A percentile compares a stretch with the other conserved stretches of the same genome.
phyloP scores from a whole-genome alignment of 1,140 invertebrate species.

The Drusus annulatus region DNA sequence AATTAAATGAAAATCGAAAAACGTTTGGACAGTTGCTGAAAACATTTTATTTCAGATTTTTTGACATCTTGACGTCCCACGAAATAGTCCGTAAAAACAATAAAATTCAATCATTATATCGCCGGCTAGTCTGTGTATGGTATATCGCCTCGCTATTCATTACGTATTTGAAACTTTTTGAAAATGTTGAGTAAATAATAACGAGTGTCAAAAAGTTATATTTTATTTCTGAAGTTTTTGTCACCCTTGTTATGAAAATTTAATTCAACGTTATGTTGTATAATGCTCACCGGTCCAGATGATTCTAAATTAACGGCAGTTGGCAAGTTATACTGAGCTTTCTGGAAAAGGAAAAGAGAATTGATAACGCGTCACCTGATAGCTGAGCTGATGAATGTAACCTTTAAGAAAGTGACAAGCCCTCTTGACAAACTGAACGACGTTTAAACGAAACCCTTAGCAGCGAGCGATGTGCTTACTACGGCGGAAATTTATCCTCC shows the following conservation, averaged over 20 bases:
- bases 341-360: background rate
- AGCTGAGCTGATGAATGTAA: background rate
- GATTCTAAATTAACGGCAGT: background rate
- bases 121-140: too few species aligned
- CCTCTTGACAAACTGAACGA: conserved; percentile 6
- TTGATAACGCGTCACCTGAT: background rate
- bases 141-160: too few species aligned
- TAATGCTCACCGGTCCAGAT: background rate
- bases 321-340: background rate
- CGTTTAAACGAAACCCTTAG: conserved; percentile 6
- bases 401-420: conserved; percentile 8
- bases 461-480: conserved; percentile 13
- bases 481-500: conserved; percentile 23
- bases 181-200: too few species aligned
- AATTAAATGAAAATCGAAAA: too few species aligned
- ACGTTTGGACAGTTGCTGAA: too few species aligned
- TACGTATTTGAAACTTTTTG: too few species aligned
- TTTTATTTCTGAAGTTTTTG: too few species aligned
- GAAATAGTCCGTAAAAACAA: too few species aligned
- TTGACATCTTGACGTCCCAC: too few species aligned
- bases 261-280: background rate
- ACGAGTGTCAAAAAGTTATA: too few species aligned
- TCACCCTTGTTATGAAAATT: background rate
- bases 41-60: too few species aligned
- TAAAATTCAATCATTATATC: too few species aligned